Base-by-base conservation (phyloP, 2,113 vertebrate genomes). In the Indicator maculatus region DNA sequence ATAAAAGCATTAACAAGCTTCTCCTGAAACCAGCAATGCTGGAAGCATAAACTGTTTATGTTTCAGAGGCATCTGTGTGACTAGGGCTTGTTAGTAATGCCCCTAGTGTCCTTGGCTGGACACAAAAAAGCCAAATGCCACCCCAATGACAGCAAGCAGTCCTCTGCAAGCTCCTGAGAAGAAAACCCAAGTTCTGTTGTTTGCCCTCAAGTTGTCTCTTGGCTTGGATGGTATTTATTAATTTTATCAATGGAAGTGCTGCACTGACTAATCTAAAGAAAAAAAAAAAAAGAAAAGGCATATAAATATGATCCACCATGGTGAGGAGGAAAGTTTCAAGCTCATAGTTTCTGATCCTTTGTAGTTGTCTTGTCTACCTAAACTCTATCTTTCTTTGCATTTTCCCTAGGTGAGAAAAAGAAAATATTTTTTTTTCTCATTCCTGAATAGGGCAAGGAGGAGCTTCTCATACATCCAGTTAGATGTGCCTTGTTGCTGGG, bases 391-490 rank as follows among this genome's bases (percentile, higher is more conserved):
- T 84, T 66, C 3, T 4, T 27, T 74, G 11, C 3, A 23, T 63
- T 80, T 65, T 81, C 28, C 13, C 13, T 12, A 27, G 8, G 6
- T 4, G 5, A 14, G 36, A 44, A 74, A 50, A 53, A 44, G 41
- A 44, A 44, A 44, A 44, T 44, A 44, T 39, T 63, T 26, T 38
- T 61, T 24, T 8, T 50, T 74, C 67, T 39, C 74, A 83, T 52
- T 1, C 26, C 15, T 27, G 28, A 69, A 88, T 1, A 1, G 9
- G 39, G 16, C 0, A 2, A 75, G 13, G 39, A 7, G 77, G 5
- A 67, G 1, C 5, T 86, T 84, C 16, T 86, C 0, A 0, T 30
- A 28, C 0, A 0, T 55, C 30, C 9, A 30, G 23, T 52, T 38
- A 67, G 8, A 52, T 28, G 47, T 27, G 5, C 27, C 18, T 58